Evolutionary conservation across 2,797 vertebrate genomes (phyloP).

Genomic region (Ibycter americanus): DNA sequence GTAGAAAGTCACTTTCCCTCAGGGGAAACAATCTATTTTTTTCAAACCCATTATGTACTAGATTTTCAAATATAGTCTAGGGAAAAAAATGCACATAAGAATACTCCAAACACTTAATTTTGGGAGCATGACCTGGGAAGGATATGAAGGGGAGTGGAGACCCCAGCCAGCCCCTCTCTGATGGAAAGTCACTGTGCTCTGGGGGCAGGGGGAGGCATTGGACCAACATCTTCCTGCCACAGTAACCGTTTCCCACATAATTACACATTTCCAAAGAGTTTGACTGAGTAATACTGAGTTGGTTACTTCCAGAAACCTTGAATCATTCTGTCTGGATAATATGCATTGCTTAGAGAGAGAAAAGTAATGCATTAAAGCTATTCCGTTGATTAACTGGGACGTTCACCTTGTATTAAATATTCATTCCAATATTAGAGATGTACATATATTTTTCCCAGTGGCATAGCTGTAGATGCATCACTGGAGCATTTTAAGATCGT

Average conservation of each 20-base stretch:
- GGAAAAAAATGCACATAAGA: background rate
- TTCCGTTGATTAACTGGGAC: background rate
- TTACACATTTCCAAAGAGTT: background rate
- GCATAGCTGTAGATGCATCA: background rate
- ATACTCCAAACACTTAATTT: background rate
- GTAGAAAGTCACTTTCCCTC: slow-evolving; percentile 49
- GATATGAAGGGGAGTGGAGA: background rate
- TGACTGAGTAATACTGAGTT: background rate
- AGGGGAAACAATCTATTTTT: background rate
- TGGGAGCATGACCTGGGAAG: background rate
- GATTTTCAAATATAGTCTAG: background rate
- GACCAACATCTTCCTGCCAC: background rate
- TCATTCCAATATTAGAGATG: background rate
- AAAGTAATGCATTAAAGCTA: background rate
- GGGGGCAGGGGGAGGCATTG: background rate
- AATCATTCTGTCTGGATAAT: background rate
- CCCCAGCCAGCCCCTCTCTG: background rate
- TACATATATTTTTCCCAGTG: background rate
- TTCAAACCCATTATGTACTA: background rate
- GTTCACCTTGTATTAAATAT: background rate
- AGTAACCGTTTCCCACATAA: background rate
- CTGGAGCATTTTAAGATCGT: background rate
- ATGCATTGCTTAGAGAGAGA: background rate
- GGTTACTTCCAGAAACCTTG: background rate
- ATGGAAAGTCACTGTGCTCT: rapidly evolving